Base-by-base conservation (phyloP, 2,888 invertebrate genomes). In the Rhingia rostrata region DNA sequence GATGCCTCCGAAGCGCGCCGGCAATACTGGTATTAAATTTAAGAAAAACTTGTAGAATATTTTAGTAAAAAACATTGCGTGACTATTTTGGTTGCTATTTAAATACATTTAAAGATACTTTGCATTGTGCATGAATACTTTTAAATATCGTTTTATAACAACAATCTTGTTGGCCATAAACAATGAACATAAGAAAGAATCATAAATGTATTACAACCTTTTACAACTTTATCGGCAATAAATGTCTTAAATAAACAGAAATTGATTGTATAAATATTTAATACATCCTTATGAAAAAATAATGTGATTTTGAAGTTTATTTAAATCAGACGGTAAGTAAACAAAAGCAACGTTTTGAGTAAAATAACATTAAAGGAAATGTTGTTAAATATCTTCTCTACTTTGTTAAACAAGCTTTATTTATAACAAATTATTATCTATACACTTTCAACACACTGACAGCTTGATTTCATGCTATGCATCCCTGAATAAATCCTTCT, bases 1-100 rank as follows among this genome's bases (percentile, higher is more conserved):
- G 98, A 94, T 95, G 0, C 97, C 98, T 4, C 89, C 88, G 10
- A 84, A 84, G n/a, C 84, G 84, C 6, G 43, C 51, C 4, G 30
- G 33, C 0, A 51, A 53, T 56, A 6, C 60, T 4, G 75, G 80
- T 0, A 56, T 63, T 9, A 84, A 84, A 41, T 84, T 84, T 61
- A 84, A 80, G 66, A 84, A 84, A 30, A 80, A 37, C 37, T 37
- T 75, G 12, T 84, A 61, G 75, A 72, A 6, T 30, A 6, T 12
- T 30, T 51, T 60, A 60, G 43, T 12, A 7, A 60, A 67, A 60
- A 51, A 43, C 33, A 45, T 51, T 64, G n/a, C 54, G 5, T 45
- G 41, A 12, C n/a, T 41, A 35, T n/a, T 43, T 49, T 49, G 9
- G 5, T 10, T 4, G 7, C 22, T 6, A 5, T 2, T 9, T 7